Percentiles rank a stretch among this genome's conserved stretches.
These are phyloP conservation scores for Acanthisitta chloris DNA, from an alignment of 2,113 vertebrate species.

Conservation along the genomic window DNA sequence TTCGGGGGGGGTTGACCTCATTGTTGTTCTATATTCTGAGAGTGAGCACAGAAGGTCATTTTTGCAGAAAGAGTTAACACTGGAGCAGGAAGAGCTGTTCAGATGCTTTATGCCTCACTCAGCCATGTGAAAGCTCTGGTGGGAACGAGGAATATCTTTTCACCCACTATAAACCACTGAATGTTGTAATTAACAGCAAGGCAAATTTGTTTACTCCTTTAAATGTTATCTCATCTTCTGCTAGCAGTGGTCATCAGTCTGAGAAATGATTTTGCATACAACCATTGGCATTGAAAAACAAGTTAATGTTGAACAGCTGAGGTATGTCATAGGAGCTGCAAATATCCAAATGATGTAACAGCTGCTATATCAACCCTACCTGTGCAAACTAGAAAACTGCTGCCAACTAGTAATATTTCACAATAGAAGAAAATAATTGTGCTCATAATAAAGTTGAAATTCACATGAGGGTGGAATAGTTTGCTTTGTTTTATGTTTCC, in stretches of 20 bases:
- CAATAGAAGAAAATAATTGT: background rate
- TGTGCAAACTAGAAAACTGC: background rate
- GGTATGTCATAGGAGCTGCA: background rate
- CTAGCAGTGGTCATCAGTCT: background rate
- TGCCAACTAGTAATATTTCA: background rate
- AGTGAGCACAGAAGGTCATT: background rate
- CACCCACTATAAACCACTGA: background rate
- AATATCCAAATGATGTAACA: background rate
- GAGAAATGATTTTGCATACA: background rate
- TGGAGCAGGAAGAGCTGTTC: background rate
- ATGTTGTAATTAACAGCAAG: background rate
- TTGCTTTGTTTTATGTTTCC: background rate
- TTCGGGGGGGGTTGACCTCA: accelerated
- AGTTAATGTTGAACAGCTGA: background rate
- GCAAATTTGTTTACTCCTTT: constrained; percentile 5
- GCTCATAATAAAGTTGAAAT: background rate
- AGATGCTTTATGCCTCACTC: background rate
- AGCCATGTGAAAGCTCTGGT: background rate
- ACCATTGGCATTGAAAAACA: background rate
- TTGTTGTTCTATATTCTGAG: background rate
- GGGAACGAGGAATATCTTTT: background rate
- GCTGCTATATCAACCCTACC: background rate
- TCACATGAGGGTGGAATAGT: background rate
- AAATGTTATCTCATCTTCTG: background rate
- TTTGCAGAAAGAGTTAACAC: background rate